Conservation (phyloP, 2,113 vertebrate species). For the Chascanopsetta lugubris region DNA sequence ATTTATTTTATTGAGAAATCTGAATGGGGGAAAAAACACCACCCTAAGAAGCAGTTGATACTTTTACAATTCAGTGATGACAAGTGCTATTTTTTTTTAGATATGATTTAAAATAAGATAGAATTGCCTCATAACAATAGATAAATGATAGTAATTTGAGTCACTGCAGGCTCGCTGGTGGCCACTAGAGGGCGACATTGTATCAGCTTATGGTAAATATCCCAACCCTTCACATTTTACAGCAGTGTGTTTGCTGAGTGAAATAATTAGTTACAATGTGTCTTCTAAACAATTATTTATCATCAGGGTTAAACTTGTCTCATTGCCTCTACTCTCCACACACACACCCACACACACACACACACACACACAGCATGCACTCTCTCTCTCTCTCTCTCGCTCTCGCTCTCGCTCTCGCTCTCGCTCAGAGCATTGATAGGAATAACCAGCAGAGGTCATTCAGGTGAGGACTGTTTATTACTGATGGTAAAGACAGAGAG, state of each 20-base stretch:
- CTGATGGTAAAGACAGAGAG: slow-evolving; percentile 45
- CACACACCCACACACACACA: background rate
- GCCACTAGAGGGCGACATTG: slow-evolving; percentile 51
- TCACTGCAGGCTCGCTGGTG: slow-evolving; percentile 7
- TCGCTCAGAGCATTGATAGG: background rate
- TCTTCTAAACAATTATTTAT: slow-evolving; percentile 15
- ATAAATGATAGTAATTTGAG: too few species aligned
- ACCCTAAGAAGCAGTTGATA: too few species aligned
- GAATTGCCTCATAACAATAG: too few species aligned
- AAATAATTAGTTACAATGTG: background rate
- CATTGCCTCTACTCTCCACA: slow-evolving; percentile 7
- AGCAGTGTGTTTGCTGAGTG: background rate
- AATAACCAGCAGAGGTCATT: slow-evolving; percentile 4
- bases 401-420: too few species aligned
- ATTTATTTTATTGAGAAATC: too few species aligned
- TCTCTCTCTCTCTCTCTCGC: too few species aligned
- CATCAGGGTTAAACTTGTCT: background rate
- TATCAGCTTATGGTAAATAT: slow-evolving; percentile 17
- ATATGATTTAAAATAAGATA: too few species aligned
- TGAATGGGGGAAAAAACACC: too few species aligned
- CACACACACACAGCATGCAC: too few species aligned
- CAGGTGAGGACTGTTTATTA: slow-evolving; percentile 50
- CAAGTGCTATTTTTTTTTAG: too few species aligned
- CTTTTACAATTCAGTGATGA: too few species aligned
- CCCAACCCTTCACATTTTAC: background rate